Base-by-base conservation (phyloP, 2,888 invertebrate genomes). In the Tortricodes alternella region DNA sequence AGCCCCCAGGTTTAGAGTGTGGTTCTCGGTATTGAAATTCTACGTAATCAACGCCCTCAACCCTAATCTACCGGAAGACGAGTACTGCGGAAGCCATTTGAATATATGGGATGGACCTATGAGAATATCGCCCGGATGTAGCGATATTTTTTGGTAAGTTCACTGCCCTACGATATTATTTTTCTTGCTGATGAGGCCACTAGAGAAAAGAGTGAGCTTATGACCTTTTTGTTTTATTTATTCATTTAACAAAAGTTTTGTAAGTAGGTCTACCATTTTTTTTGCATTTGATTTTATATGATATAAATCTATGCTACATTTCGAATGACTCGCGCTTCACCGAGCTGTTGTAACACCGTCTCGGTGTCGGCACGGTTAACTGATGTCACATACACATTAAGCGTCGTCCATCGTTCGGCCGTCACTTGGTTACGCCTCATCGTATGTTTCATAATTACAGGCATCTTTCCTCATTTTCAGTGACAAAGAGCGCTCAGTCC, bases 101-200 rank as follows among this genome's bases (percentile, higher is more conserved):
- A 95, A 96, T 85, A 94, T 97, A 66, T 97, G 96, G 96, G 96
- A 97, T 76, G 96, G 96, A 2, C 95, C 95, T 43, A 91, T 96
- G 71, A 92, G 95, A 70, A 93, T 94, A 71, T 94, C 95, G 16
- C 94, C 94, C 13, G 92, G 93, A 24, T 96, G 96, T 85, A 95
- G 95, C 74, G 96, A 96, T 85, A 92, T 96, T 65, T 94, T 95
- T 79, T 96, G 96, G 96, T 96, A 76, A 92, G 92, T 80, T 69
- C 57, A 49, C 56, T 60, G 34, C n/a, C 23, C 46, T 63, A 66
- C 65, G 68, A 66, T 51, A 27, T 44, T n/a, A 6, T 18, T 44
- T 19, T 13, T 2, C 6, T 16, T 18, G 9, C 15, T 55, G 27
- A 48, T 27, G 11, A 18, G 3, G 18, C 46, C 19, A n/a, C n/a